phyloP scores from a whole-genome alignment of 2,113 vertebrate genomes.

The Xiphophorus maculatus region DNA sequence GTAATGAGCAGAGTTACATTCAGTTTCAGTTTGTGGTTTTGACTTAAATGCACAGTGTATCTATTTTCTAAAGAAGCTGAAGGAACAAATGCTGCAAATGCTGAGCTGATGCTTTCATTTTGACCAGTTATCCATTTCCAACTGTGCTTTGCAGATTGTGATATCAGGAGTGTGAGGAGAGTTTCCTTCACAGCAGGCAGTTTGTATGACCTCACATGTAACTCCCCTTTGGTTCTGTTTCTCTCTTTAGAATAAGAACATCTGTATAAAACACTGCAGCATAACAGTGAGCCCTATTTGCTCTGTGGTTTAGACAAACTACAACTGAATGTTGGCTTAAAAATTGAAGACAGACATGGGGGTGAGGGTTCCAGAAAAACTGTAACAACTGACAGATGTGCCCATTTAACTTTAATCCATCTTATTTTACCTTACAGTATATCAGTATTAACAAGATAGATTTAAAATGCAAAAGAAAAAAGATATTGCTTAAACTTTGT shows the following conservation, averaged over 20 bases:
- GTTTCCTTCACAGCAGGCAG: neutral
- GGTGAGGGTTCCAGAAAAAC: neutral
- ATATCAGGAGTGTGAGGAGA: slow-evolving; percentile 2
- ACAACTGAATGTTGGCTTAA: neutral
- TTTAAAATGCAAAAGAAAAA: neutral
- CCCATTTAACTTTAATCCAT: neutral
- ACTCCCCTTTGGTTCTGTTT: neutral
- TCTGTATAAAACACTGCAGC: neutral
- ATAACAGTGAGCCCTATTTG: neutral
- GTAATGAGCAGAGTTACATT: slow-evolving; percentile 20
- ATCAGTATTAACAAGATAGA: neutral
- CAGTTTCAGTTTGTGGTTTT: slow-evolving; percentile 19
- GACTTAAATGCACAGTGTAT: neutral
- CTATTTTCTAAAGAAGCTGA: no score
- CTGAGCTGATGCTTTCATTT: neutral
- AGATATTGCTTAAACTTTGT: no score
- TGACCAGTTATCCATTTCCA: neutral
- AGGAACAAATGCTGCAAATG: neutral
- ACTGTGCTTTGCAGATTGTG: slow-evolving; percentile 16
- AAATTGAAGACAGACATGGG: slow-evolving; percentile 7
- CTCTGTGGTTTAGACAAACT: neutral
- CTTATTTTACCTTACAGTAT: neutral
- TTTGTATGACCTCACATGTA: neutral
- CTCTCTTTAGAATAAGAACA: neutral
- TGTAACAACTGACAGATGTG: slow-evolving; percentile 29